Evolutionary conservation across 92 coral and sea anemone genomes (phyloP).

Genomic region (Hydrozoanthus gracilis): DNA sequence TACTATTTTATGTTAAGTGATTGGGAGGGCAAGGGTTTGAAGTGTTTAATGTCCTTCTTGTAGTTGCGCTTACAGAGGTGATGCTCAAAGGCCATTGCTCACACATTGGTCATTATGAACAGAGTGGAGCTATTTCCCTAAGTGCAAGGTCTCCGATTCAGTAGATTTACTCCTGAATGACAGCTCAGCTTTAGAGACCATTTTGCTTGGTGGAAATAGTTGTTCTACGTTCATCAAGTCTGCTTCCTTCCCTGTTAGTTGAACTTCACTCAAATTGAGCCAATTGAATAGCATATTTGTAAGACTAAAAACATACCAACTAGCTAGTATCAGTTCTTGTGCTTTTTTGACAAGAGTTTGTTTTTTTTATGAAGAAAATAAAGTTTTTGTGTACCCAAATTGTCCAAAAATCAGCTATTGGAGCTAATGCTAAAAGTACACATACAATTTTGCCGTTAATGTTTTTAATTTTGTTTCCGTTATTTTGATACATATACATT

Average conservation of each 20-base stretch:
- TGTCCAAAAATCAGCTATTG: too few relatives aligned
- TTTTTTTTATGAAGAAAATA: not conserved
- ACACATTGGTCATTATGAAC: constrained; percentile 74
- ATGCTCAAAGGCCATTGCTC: constrained; percentile 98
- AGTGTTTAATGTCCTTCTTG: constrained; percentile 95
- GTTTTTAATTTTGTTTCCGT: too few relatives aligned
- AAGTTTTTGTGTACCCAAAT: too few relatives aligned
- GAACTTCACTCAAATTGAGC: constrained; percentile 8
- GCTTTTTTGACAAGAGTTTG: not conserved
- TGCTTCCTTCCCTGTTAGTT: constrained; percentile 35
- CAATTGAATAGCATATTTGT: not conserved
- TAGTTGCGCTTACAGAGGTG: constrained; percentile 97
- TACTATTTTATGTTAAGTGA: constrained; percentile 22
- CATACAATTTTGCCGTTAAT: too few relatives aligned
- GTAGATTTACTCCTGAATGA: constrained; percentile 33
- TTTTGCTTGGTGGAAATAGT: constrained; percentile 50
- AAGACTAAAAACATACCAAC: not conserved
- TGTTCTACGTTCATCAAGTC: constrained; percentile 57
- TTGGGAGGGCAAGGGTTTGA: constrained; percentile 72
- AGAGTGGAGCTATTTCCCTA: constrained; percentile 51
- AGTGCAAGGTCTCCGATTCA: constrained; percentile 55
- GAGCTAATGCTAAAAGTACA: too few relatives aligned
- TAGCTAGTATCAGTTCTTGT: not conserved
- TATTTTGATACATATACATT: too few relatives aligned
- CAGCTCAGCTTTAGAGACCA: constrained; percentile 33